Evolutionary conservation across 2,797 vertebrate genomes (phyloP).

Genomic region (Taeniopygia guttata): DNA sequence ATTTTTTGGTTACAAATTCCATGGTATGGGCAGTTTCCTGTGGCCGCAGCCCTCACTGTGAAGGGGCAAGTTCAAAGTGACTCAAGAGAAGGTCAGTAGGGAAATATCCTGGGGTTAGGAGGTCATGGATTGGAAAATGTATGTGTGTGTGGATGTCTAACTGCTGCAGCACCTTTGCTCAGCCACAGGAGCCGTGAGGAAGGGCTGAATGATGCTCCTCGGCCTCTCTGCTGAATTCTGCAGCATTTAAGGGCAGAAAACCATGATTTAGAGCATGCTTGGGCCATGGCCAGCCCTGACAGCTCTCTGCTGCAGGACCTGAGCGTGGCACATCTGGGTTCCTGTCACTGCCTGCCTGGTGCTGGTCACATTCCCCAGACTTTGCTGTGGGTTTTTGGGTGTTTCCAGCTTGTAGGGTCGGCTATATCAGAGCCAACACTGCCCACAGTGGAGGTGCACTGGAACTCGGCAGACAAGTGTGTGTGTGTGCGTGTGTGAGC

Average conservation of each 20-base stretch:
- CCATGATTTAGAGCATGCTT: background rate
- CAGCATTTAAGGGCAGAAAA: background rate
- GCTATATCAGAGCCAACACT: background rate
- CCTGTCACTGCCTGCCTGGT: accelerated
- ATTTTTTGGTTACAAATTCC: background rate
- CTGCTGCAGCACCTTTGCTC: background rate
- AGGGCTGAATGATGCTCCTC: background rate
- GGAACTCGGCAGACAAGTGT: background rate
- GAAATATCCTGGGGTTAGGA: background rate
- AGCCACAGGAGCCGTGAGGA: background rate
- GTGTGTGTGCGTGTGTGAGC: too few species aligned
- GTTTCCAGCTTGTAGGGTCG: background rate
- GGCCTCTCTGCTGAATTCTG: background rate
- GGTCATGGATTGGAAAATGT: background rate
- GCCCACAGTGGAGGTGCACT: too few species aligned
- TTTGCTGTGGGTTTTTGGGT: background rate
- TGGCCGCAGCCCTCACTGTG: background rate
- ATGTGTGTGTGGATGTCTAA: too few species aligned
- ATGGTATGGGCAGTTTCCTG: accelerated
- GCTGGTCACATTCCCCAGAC: accelerated
- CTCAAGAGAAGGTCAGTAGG: too few species aligned
- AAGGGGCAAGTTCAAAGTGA: background rate
- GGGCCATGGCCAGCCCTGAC: background rate
- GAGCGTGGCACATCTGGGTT: background rate
- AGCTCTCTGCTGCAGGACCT: background rate